Base-by-base conservation (phyloP, 2,888 invertebrate species). In the Dendrolimus pini region DNA sequence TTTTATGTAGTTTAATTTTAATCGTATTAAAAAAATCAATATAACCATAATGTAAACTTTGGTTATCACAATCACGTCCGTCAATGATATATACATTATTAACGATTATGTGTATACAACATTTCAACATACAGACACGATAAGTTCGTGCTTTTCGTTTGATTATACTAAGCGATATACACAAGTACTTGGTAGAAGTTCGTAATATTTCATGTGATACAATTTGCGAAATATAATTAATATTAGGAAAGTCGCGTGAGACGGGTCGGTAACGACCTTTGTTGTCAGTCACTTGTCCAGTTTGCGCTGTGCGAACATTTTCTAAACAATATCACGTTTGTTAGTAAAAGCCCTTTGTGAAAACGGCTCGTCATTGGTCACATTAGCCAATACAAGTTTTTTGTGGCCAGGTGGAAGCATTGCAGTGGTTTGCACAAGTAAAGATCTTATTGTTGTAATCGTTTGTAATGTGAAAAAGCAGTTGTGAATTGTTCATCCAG, bases 171-270 rank as follows among this genome's bases (percentile, higher is more conserved):
- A 30, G 30, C 30, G 30, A 30, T 30, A 30, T 30, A 30, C 30
- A 6, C 30, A 30, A 30, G 10, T 47, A 47, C 47, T 63, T 65
- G 47, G 9, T 47, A 10, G 47, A 47, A 30, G 30, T 30, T 47
- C 47, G 47, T 47, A 47, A 47, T 47, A 47, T 47, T 47, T 3
- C 47, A 47, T 47, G 12, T 47, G 9, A 47, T 47, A 71, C 58
- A 76, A 71, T 65, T 60, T 56, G 52, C 47, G 56, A 47, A 52
- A 47, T 41, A 57, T 74, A 72, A 75, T 73, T 74, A 75, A 30
- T 30, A 30, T 75, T 74, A 78, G 75, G 75, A 79, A 82, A 82
- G 81, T 69, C 71, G 62, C 70, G 70, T 77, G 75, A 70, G 67
- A 69, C 72, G 68, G 64, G 60, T 63, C 60, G 64, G 61, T 67